Percentiles rank a stretch among this genome's conserved stretches.
Conservation (phyloP, 1,140 invertebrate species). For the Nephotettix cincticeps region DNA sequence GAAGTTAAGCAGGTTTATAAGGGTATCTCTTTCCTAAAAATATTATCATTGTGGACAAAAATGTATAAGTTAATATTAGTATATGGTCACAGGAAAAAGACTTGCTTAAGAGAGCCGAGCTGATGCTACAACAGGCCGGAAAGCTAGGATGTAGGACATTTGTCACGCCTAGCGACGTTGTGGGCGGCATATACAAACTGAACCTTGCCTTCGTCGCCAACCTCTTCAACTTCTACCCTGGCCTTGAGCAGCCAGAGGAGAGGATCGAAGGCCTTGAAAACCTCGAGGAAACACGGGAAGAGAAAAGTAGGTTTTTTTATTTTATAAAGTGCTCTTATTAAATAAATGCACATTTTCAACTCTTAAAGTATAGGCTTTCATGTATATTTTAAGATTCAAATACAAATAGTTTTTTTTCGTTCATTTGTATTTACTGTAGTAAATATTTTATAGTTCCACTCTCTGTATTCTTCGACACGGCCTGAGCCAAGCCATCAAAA, state of each 20-base stretch:
- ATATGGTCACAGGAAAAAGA: conserved; percentile 80
- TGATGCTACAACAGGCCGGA: conserved; percentile 94
- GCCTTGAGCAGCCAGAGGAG: conserved; percentile 73
- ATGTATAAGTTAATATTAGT: too few species aligned
- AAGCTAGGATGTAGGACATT: conserved; percentile 95
- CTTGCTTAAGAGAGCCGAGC: conserved; percentile 79
- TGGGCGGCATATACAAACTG: conserved; percentile 95
- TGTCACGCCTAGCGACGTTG: conserved; percentile 92
- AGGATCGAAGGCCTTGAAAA: conserved; percentile 73
- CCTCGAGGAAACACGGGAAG: conserved; percentile 90
- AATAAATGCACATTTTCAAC: too few species aligned
- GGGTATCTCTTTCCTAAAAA: too few species aligned
- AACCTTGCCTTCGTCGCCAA: conserved; percentile 99
- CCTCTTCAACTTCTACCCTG: conserved; percentile 98
- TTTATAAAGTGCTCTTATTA: background rate
- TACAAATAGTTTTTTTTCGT: too few species aligned
- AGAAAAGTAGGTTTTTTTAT: conserved; percentile 69
- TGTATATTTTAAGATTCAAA: too few species aligned
- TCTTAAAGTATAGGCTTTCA: too few species aligned
- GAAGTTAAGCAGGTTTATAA: too few species aligned
- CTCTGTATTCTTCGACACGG: too few species aligned
- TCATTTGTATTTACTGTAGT: too few species aligned
- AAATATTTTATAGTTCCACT: too few species aligned
- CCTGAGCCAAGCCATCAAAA: too few species aligned
- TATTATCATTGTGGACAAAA: too few species aligned